A percentile compares a stretch with the other conserved stretches of the same genome.
These are phyloP conservation scores for Aspidiotus rigidus DNA, from an alignment of 2,888 invertebrate species.

Conservation along the genomic window DNA sequence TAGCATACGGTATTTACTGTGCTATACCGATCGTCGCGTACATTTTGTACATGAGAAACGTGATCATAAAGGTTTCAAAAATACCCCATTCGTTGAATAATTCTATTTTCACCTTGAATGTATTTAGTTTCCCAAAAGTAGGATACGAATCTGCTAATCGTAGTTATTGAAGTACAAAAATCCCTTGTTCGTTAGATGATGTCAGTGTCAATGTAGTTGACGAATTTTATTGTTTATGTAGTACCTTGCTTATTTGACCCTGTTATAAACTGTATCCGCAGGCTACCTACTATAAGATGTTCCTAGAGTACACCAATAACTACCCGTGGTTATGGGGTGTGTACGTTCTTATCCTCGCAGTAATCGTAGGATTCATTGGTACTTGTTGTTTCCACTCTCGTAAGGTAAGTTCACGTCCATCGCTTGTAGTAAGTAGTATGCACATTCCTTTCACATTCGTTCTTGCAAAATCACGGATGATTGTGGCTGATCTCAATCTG, in stretches of 20 bases:
- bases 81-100: background rate
- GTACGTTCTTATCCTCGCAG: constrained; percentile 64
- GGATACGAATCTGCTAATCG: no score
- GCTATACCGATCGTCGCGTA: constrained; percentile 61
- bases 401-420: constrained; percentile 18
- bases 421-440: background rate
- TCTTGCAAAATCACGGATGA: background rate
- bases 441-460: background rate
- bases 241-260: constrained; percentile 9
- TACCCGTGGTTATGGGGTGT: constrained; percentile 88
- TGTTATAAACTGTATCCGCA: constrained; percentile 44
- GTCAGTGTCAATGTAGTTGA: no score
- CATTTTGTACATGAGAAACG: constrained; percentile 55
- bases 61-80: constrained; percentile 28
- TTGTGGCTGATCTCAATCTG: background rate
- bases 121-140: no score
- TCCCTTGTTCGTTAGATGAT: no score
- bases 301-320: constrained; percentile 62
- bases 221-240: background rate
- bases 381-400: constrained; percentile 56
- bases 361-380: constrained; percentile 69
- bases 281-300: constrained; percentile 65
- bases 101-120: no score
- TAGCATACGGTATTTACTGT: constrained; percentile 66
- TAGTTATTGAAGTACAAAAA: no score